Conservation (phyloP, 2,888 invertebrate species). For the Octodonta nipae region DNA sequence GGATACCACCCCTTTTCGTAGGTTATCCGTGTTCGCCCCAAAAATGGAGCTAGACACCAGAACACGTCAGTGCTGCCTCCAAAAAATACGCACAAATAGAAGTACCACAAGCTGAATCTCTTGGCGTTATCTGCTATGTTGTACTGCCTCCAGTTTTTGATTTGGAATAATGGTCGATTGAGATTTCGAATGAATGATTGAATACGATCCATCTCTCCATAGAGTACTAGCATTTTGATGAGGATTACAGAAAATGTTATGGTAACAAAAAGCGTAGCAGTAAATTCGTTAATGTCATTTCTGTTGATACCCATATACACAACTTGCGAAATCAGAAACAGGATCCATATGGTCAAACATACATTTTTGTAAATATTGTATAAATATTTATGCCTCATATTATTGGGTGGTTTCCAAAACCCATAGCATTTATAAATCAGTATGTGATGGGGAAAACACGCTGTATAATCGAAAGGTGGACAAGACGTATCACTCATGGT, state of each 20-base stretch:
- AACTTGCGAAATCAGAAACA: background rate
- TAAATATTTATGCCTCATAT: background rate
- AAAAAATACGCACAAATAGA: slow-evolving; percentile 4
- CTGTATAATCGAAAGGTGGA: slow-evolving; percentile 1
- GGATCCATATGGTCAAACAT: background rate
- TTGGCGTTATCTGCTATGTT: slow-evolving; percentile 2
- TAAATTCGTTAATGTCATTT: slow-evolving; percentile 1
- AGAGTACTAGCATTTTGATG: background rate
- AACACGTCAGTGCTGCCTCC: slow-evolving; percentile 4
- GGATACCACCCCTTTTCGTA: slow-evolving; percentile 1
- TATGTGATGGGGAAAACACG: slow-evolving; percentile 1
- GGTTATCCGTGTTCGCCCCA: slow-evolving; percentile 2
- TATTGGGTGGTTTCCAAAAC: background rate
- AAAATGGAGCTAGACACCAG: slow-evolving; percentile 4
- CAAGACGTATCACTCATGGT: too few relatives aligned
- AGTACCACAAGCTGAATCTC: background rate
- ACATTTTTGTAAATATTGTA: background rate
- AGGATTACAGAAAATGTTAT: background rate
- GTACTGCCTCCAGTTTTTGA: slow-evolving; percentile 4
- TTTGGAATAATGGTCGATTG: slow-evolving; percentile 1
- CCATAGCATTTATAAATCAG: background rate
- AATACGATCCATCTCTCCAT: background rate
- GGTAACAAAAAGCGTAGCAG: background rate
- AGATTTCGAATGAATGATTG: slow-evolving; percentile 1
- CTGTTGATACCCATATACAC: background rate